Evolutionary conservation across 1,140 invertebrate genomes (phyloP).

Genomic region (Agrypnia vestita): DNA sequence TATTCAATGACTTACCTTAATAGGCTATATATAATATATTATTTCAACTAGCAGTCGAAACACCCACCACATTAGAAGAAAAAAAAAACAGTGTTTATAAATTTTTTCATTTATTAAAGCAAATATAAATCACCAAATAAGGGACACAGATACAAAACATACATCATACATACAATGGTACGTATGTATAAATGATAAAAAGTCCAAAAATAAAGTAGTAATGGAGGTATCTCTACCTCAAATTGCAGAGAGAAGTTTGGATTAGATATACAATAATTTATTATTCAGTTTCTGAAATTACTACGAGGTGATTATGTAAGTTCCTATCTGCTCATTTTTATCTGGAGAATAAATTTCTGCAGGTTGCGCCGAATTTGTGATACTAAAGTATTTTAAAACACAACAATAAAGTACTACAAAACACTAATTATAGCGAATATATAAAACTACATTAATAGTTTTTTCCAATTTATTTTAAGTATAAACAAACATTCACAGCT

Average conservation of each 20-base stretch:
- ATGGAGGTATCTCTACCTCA: not conserved
- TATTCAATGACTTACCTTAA: no score
- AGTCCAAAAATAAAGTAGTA: not conserved
- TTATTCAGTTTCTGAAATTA: no score
- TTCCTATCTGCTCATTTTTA: not conserved
- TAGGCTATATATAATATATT: no score
- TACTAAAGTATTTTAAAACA: conserved; percentile 21
- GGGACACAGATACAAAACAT: conserved; percentile 22
- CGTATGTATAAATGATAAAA: not conserved
- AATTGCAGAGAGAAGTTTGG: not conserved
- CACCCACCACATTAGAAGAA: not conserved
- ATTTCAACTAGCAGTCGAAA: no score
- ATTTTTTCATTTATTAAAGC: conserved; percentile 40
- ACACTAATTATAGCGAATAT: conserved; percentile 10
- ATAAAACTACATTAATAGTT: conserved; percentile 1
- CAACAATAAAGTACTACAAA: conserved; percentile 22
- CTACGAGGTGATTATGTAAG: no score
- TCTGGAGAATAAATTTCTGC: not conserved
- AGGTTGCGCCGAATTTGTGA: conserved; percentile 3
- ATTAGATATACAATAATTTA: not conserved
- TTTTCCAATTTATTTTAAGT: not conserved
- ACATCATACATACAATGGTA: not conserved
- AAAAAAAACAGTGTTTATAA: conserved; percentile 13
- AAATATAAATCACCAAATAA: conserved; percentile 37
- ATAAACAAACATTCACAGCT: conserved; percentile 9